Percentiles rank a stretch among this genome's conserved stretches.
Evolutionary conservation across 2,888 invertebrate genomes (phyloP).

Genomic region (Nycteola revayana): DNA sequence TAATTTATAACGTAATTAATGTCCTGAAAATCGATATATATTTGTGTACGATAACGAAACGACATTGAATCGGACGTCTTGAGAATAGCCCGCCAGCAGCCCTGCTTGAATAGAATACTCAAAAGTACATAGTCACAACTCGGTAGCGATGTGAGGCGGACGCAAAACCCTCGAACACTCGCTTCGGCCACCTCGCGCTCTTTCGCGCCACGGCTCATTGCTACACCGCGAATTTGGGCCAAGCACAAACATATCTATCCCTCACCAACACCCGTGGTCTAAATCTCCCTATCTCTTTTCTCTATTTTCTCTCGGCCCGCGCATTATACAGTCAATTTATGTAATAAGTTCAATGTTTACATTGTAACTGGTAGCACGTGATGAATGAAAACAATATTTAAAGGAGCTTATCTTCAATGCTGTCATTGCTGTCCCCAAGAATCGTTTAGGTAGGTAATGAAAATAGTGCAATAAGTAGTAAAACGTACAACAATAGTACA

Average conservation of each 20-base stretch:
- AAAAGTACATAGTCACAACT: slow-evolving; percentile 69
- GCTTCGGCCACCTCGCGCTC: slow-evolving; percentile 51
- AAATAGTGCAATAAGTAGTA: slow-evolving; percentile 3
- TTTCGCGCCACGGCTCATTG: slow-evolving; percentile 61
- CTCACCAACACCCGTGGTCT: slow-evolving; percentile 39
- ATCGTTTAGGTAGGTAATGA: slow-evolving; percentile 30
- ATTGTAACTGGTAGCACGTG: slow-evolving; percentile 46
- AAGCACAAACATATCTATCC: slow-evolving; percentile 54
- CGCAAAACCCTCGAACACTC: slow-evolving; percentile 49
- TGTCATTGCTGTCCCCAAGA: slow-evolving; percentile 15
- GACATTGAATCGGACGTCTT: slow-evolving; percentile 26
- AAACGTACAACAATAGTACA: not conserved
- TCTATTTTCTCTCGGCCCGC: slow-evolving; percentile 40
- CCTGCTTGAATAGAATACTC: slow-evolving; percentile 57
- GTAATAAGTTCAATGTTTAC: slow-evolving; percentile 74
- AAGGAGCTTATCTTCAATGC: slow-evolving; percentile 20
- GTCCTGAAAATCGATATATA: too few relatives aligned
- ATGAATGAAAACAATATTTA: slow-evolving; percentile 40
- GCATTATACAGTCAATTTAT: slow-evolving; percentile 47
- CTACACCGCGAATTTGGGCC: slow-evolving; percentile 67
- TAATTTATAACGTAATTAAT: too few relatives aligned
- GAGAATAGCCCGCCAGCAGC: slow-evolving; percentile 50
- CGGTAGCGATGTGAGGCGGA: slow-evolving; percentile 80
- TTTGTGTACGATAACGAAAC: too few relatives aligned
- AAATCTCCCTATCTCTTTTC: slow-evolving; percentile 45